Conservation (phyloP, 2,888 invertebrate genomes). For the Cheilosia pagana region DNA sequence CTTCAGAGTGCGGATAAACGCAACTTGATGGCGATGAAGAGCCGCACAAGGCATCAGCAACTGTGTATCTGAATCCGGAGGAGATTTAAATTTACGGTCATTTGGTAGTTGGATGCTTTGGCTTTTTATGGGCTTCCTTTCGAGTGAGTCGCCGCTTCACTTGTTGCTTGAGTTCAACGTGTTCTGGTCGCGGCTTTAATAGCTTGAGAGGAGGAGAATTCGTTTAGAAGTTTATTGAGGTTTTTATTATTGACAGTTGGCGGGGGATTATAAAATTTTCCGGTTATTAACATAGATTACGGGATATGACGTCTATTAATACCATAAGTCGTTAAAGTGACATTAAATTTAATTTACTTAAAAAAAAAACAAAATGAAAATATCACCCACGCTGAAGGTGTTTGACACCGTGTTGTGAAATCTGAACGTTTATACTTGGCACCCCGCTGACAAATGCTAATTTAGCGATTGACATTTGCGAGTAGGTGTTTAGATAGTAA, state of each 20-base stretch:
- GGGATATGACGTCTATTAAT: conserved; percentile 11
- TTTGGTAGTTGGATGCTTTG: conserved; percentile 57
- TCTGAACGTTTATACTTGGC: neutral
- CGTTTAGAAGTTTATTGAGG: conserved; percentile 43
- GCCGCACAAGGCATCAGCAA: conserved; percentile 22
- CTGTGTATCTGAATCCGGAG: conserved; percentile 26
- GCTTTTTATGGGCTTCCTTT: conserved; percentile 55
- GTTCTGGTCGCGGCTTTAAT: conserved; percentile 2
- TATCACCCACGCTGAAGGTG: neutral
- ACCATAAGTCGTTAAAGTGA: neutral
- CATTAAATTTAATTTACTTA: neutral
- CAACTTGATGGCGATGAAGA: neutral
- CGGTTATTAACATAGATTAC: conserved; percentile 49
- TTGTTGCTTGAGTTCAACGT: neutral
- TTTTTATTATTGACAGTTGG: conserved; percentile 25
- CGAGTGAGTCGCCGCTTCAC: neutral
- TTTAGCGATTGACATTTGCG: too few relatives aligned
- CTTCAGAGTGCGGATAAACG: conserved; percentile 25
- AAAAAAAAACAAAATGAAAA: neutral
- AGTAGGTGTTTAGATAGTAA: too few relatives aligned
- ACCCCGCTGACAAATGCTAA: too few relatives aligned
- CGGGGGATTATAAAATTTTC: conserved; percentile 26
- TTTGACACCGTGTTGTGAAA: neutral
- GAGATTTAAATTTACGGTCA: conserved; percentile 76
- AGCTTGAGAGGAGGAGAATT: neutral